Evolutionary conservation across 2,113 vertebrate species (phyloP), one percentile per base, ranked within the genome.

Genomic region (Sprattus sprattus): DNA sequence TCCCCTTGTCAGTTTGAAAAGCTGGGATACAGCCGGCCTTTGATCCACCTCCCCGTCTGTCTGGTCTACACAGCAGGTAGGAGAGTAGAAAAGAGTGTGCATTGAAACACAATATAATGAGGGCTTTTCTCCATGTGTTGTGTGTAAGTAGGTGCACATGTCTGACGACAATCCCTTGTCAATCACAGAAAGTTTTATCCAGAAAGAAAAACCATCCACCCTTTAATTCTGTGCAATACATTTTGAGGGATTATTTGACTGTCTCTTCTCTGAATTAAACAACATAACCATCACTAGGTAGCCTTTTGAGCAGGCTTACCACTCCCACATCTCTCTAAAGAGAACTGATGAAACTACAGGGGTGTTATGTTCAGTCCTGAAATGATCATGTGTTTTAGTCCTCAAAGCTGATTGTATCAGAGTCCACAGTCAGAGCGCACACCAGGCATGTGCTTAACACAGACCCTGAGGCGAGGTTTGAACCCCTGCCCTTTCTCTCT

Each of bases 61-160:
- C 89, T 97, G 15, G 95, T 96, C 91, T 96, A 96, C 88, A 93
- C 93, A 89, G 90, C 96, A 97, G 98, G 98, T 99, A 95, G 85
- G 50, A 45, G 11, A 75, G 28, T 15, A 39, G 67, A 75, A 39
- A 16, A 75, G 28, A 75, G 10, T 32, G 8, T 28, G 7, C 28
- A n/a, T 32, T 5, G 13, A n/a, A 39, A 9, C 3, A 10, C 8
- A 75, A 11, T 16, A 15, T 4, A 39, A 15, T 49, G 47, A 16
- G 4, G 16, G 67, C 67, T 15, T 75, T 13, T 75, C 54, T 32
- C 0, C 0, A 2, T 39, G 13, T 39, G 67, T 75, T 32, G 16
- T 39, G 13, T 75, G 22, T 75, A 39, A 2, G 7, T 67, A 54
- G 52, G 2, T 75, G 13, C 28, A 67, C 64, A 20, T 3, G 18